A percentile compares a stretch with the other conserved stretches of the same genome.
phyloP scores from a whole-genome alignment of 2,113 vertebrate genomes.

The Oncorhynchus tshawytscha region DNA sequence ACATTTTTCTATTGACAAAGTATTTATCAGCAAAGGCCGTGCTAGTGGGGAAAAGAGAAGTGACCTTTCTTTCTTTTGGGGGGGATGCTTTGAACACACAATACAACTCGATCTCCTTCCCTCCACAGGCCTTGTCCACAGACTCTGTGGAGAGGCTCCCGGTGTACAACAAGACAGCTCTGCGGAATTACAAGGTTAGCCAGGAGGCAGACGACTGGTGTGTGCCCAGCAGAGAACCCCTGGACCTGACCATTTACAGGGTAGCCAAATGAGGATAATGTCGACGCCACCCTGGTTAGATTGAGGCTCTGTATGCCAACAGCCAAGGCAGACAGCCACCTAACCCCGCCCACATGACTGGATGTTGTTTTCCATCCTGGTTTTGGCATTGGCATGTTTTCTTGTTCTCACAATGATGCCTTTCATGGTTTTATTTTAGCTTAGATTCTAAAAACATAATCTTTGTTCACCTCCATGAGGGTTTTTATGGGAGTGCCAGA shows the following conservation, averaged over 20 bases:
- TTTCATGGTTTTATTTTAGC: not conserved
- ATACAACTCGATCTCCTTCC: not conserved
- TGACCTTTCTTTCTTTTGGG: too few relatives aligned
- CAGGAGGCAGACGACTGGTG: conserved; percentile 92
- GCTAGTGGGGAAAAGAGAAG: too few relatives aligned
- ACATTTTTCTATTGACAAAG: too few relatives aligned
- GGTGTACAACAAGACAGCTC: conserved; percentile 92
- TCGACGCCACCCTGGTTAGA: not conserved
- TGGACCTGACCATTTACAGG: conserved; percentile 84
- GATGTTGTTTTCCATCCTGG: conserved; percentile 20
- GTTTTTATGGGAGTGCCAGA: not conserved
- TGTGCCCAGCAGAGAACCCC: conserved; percentile 88
- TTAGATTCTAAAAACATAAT: not conserved
- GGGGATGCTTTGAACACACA: too few relatives aligned
- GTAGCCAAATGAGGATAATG: conserved; percentile 67
- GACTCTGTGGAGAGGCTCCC: conserved; percentile 92
- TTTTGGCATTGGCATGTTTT: conserved; percentile 33
- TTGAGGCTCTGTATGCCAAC: too few relatives aligned
- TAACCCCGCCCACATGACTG: not conserved
- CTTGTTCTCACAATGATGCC: not conserved
- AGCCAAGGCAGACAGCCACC: conserved; percentile 18
- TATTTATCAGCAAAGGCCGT: too few relatives aligned
- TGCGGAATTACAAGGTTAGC: conserved; percentile 89
- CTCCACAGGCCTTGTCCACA: conserved; percentile 86
- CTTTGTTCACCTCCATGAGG: not conserved